phyloP scores from a whole-genome alignment of 1,140 invertebrate genomes.

The Thalassaphorura encarpata region DNA sequence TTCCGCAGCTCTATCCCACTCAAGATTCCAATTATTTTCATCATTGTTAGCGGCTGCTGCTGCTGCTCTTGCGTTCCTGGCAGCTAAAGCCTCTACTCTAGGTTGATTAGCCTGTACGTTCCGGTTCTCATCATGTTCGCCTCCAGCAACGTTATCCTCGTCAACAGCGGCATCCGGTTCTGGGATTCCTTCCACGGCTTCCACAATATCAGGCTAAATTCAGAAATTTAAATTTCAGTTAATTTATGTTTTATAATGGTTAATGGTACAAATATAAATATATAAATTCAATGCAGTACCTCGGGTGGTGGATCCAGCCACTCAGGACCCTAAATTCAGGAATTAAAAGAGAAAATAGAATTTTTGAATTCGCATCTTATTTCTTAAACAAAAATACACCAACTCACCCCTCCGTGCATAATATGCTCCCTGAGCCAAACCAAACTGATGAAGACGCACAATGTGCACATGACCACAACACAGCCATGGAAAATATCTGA shows the following conservation, averaged over 20 bases:
- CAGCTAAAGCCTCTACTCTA: too few species aligned
- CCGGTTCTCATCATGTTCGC: slow-evolving; percentile 32
- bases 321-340: too few species aligned
- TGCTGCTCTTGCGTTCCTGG: too few species aligned
- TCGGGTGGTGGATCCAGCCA: slow-evolving; percentile 63
- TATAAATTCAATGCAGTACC: slow-evolving; percentile 16
- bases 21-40: slow-evolving; percentile 96
- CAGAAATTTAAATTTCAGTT: not conserved
- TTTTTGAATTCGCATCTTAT: too few species aligned
- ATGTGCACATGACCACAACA: slow-evolving; percentile 90
- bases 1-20: slow-evolving; percentile 94
- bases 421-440: slow-evolving; percentile 98
- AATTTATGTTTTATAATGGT: not conserved
- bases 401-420: slow-evolving; percentile 84
- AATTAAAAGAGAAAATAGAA: too few species aligned
- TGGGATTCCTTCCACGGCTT: slow-evolving; percentile 30
- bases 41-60: slow-evolving; percentile 50
- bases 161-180: too few species aligned
- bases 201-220: slow-evolving; percentile 30
- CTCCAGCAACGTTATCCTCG: slow-evolving; percentile 18
- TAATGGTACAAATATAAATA: not conserved
- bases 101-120: too few species aligned
- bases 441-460: slow-evolving; percentile 91
- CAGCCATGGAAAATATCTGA: slow-evolving; percentile 92
- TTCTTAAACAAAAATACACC: too few species aligned